A percentile compares a stretch with the other conserved stretches of the same genome.
These are phyloP conservation scores for Stenchaetothrips biformis DNA, from an alignment of 2,888 invertebrate species.

Conservation along the genomic window DNA sequence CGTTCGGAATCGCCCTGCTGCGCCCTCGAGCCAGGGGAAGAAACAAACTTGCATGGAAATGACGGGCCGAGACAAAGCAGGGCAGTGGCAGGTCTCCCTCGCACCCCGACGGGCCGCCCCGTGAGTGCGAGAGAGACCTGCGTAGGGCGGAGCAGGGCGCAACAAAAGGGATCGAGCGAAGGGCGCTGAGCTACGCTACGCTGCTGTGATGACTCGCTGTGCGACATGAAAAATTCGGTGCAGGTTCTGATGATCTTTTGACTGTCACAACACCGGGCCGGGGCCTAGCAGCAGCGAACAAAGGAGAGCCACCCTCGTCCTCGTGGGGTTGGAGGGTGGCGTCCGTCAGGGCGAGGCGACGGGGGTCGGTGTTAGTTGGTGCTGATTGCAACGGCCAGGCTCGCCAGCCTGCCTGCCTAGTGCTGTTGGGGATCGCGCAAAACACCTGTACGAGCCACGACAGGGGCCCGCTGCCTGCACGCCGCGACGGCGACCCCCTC, in stretches of 20 bases:
- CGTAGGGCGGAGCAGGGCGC: neutral
- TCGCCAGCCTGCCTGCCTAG: too few relatives aligned
- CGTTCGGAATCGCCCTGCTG: too few relatives aligned
- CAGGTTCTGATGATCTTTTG: neutral
- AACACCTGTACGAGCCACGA: too few relatives aligned
- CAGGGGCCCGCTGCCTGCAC: too few relatives aligned
- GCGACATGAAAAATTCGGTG: neutral
- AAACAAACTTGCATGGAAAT: too few relatives aligned
- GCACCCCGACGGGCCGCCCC: too few relatives aligned
- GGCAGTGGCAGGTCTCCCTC: too few relatives aligned
- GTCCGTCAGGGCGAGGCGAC: neutral
- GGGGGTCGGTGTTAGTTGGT: neutral
- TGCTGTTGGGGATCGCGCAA: too few relatives aligned
- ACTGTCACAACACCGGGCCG: neutral
- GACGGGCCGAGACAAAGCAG: too few relatives aligned
- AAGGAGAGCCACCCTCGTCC: constrained; percentile 5
- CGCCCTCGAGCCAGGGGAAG: too few relatives aligned
- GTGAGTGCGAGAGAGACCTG: neutral
- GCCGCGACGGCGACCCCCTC: too few relatives aligned
- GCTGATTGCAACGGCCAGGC: too few relatives aligned
- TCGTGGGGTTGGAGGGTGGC: neutral
- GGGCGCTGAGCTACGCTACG: neutral
- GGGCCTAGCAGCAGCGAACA: neutral
- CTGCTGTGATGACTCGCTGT: neutral
- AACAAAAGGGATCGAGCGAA: neutral